Evolutionary conservation across 2,113 vertebrate genomes (phyloP), one percentile per base, ranked within the genome.

Genomic region (Lucifuga dentata): DNA sequence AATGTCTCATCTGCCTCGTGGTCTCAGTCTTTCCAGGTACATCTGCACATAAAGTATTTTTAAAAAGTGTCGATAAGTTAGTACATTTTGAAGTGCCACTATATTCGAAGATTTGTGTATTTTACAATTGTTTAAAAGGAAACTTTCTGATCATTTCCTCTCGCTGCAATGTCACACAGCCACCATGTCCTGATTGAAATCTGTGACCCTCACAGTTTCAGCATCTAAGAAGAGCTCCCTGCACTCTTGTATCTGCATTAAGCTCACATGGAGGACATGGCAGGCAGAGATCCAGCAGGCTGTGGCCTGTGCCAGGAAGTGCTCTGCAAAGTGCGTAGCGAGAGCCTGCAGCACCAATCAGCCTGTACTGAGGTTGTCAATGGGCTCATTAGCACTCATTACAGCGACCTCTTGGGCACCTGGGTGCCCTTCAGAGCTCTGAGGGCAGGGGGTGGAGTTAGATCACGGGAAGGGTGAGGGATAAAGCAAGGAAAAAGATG

Each of bases 311-410:
- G 86, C 88, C 88, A 90, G 83, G 85, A 91, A 85, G 81, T 87
- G 76, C 85, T 90, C 79, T 77, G 86, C 84, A 86, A 89, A 89
- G 88, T 85, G 85, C 90, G 87, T 79, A 86, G 88, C 82, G 75
- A 87, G 84, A 85, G 84, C 86, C 73, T 74, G 77, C 87, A 85
- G 87, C 83, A 89, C 92, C 90, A 93, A 93, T 92, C 92, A 93
- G 88, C 79, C 76, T 69, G 73, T 79, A 81, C 89, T 86, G 86
- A 90, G 83, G 81, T 84, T 92, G 89, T 90, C 89, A 93, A 93
- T 92, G 84, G 90, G 84, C 89, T 92, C 90, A 92, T 93, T 93
- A 92, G 88, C 39, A 41, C 89, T 93, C 90, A 92, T 93, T 93
- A 88, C 86, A 76, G 73, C 64, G 78, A 89, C 88, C 89, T 88